phyloP scores from a whole-genome alignment of 2,797 vertebrate species.

The Taenioides sp. region DNA sequence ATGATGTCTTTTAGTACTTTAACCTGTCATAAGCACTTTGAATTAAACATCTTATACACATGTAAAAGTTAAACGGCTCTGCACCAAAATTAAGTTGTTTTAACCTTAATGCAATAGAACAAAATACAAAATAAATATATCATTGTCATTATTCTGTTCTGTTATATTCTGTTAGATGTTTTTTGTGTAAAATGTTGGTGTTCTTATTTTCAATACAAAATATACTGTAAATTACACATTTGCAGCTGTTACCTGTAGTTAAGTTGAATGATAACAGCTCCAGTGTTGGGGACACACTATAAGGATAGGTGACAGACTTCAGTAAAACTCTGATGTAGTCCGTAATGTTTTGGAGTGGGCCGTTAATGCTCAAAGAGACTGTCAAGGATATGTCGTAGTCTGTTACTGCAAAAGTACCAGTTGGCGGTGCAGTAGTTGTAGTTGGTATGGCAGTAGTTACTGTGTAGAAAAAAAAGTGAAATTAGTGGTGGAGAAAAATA shows the following conservation, averaged over 20 bases:
- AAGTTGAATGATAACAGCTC: not conserved
- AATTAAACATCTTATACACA: no score
- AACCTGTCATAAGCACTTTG: no score
- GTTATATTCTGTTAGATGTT: not conserved
- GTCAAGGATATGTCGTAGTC: not conserved
- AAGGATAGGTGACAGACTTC: constrained; percentile 2
- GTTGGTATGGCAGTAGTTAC: not conserved
- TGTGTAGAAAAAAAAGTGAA: not conserved
- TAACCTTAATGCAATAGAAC: no score
- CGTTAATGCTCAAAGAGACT: not conserved
- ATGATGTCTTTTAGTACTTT: no score
- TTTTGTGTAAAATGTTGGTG: no score
- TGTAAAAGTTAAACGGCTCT: no score
- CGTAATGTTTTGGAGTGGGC: not conserved
- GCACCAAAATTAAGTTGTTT: no score
- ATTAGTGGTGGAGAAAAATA: not conserved
- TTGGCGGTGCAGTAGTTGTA: not conserved
- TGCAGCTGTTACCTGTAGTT: constrained; percentile 47
- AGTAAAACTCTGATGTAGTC: not conserved
- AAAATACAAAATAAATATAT: no score
- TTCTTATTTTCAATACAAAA: not conserved
- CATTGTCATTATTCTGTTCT: no score
- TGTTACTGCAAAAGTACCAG: not conserved
- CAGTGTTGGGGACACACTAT: fast-evolving
- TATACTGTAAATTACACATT: not conserved